Base-by-base conservation (phyloP, 2,797 vertebrate genomes). In the Eulemur coronatus region DNA sequence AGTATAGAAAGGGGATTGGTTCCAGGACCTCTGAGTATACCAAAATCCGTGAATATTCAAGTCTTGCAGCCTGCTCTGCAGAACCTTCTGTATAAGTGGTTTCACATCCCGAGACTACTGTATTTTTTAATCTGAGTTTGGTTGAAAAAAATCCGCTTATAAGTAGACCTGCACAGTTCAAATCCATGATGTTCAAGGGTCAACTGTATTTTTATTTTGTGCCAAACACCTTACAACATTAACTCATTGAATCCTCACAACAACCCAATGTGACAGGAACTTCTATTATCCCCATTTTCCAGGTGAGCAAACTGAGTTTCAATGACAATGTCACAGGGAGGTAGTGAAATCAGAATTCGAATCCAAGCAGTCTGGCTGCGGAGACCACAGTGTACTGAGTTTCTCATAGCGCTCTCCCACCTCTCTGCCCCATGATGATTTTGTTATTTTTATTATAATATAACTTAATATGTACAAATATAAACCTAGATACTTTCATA, bases 161-260 rank as follows among this genome's bases (percentile, higher is more conserved):
- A 55, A 79, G 4, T 55, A 4, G 50, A 55, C 20, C n/a, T 26
- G n/a, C 20, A 7, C 33, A 52, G 20, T 52, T 76, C 30, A 43
- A 73, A 59, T 26, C 15, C 41, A 18, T 10, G 4, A 18, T 75
- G 30, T 30, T 75, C 0, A 9, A 79, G n/a, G 76, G 13, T 38
- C 50, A 17, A 35, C 50, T 17, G 13, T 79, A 46, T 28, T 81
- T 67, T 79, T 41, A n/a, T 80, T 76, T 97, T 70, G 38, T 50
- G 1, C 9, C 24, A 57, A 57, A 28, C 1, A 4, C 15, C n/a
- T 85, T 67, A 52, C 11, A n/a, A 2, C 33, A 38, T 14, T n/a
- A 50, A 30, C 4, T 61, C 5, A 9, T 10, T 50, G 35, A 72
- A n/a, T 75, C 24, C 55, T 78, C n/a, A 63, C 1, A 12, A 0